Percentiles rank a stretch among this genome's conserved stretches.
These are phyloP conservation scores for Watsonalla binaria DNA, from an alignment of 2,888 invertebrate species.

Conservation along the genomic window DNA sequence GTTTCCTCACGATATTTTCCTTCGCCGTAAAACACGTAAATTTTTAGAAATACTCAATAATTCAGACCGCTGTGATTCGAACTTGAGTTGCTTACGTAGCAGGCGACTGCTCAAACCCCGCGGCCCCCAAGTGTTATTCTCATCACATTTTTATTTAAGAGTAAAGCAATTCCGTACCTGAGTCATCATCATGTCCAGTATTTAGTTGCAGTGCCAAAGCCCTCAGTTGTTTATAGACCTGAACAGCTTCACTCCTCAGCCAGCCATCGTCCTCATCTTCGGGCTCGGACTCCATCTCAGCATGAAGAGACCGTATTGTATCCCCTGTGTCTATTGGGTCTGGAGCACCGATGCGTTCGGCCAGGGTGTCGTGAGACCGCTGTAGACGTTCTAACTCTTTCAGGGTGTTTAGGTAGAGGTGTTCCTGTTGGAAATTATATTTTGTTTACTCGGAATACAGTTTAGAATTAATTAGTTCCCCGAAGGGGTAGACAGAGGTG, in stretches of 20 bases:
- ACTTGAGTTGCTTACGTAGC: too few relatives aligned
- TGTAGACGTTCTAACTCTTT: constrained; percentile 85
- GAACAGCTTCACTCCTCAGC: constrained; percentile 82
- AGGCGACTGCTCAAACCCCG: too few relatives aligned
- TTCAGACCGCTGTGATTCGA: too few relatives aligned
- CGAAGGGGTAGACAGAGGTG: too few relatives aligned
- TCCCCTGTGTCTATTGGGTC: constrained; percentile 59
- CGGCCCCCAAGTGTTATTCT: too few relatives aligned
- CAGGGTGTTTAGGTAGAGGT: constrained; percentile 73
- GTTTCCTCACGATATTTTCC: too few relatives aligned
- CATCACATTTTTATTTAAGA: too few relatives aligned
- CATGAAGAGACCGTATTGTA: constrained; percentile 86
- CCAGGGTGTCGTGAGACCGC: constrained; percentile 84
- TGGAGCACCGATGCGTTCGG: constrained; percentile 83
- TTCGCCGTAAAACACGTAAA: too few relatives aligned
- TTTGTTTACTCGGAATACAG: not conserved
- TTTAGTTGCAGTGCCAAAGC: constrained; percentile 86
- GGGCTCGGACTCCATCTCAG: constrained; percentile 92
- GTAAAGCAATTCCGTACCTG: constrained; percentile 60
- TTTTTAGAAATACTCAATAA: too few relatives aligned
- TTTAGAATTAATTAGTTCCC: too few relatives aligned
- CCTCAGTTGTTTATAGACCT: constrained; percentile 85
- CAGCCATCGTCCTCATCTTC: constrained; percentile 77
- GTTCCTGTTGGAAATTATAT: constrained; percentile 54
- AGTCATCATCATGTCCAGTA: constrained; percentile 86